Evolutionary conservation across 2,888 invertebrate genomes (phyloP), one percentile per base, ranked within the genome.

Genomic region (Osmoderma eremita): DNA sequence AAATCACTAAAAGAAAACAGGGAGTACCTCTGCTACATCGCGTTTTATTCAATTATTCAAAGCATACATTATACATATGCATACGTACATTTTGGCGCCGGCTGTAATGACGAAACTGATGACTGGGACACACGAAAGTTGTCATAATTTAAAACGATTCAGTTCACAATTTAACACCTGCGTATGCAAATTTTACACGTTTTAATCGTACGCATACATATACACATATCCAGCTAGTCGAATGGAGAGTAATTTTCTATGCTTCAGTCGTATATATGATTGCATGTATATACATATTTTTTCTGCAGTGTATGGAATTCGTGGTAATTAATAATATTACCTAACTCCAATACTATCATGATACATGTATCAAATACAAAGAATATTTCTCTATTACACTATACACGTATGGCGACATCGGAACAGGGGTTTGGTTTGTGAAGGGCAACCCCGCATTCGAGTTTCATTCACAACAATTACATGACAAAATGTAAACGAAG

Each of bases 61-160:
- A 10, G 24, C 36, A 36, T 53, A 36, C 49, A 20, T 20, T 49
- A 49, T 20, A 22, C 20, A 20, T 18, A 49, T n/a, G n/a, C 20
- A 49, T 45, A 20, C 20, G 20, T 45, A 10, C 13, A 8, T n/a
- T 30, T 30, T 53, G 18, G 24, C 17, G 53, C 17, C 53, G 53
- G 38, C 53, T 53, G 18, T 53, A 53, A 36, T 53, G 38, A 38
- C 36, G 36, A 53, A 53, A 38, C 38, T 38, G 53, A 53, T 53
- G 53, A 53, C 18, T 36, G 53, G 38, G 36, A 38, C 18, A 53
- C 53, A 53, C 38, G 53, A 53, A 53, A 38, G 38, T 39, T 53
- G 38, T 38, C 53, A 53, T 36, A 30, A 53, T 53, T 53, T 53
- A 53, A 53, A 36, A 3, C 53, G 53, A 10, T 18, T 38, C 38